A percentile compares a stretch with the other conserved stretches of the same genome.
Evolutionary conservation across 2,888 invertebrate genomes (phyloP).

Genomic region (Salpingus planirostris): DNA sequence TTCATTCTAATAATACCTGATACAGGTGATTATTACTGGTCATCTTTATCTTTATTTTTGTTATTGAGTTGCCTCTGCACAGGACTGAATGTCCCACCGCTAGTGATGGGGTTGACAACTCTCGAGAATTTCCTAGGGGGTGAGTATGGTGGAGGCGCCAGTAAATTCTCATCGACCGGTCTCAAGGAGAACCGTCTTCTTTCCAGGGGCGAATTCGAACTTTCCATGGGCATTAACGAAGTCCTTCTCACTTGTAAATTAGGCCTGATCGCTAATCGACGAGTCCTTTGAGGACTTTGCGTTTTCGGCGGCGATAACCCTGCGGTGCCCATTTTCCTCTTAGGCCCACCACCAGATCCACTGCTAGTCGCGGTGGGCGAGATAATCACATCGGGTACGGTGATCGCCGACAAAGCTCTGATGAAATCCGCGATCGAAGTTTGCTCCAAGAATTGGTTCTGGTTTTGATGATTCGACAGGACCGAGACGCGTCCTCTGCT

Average conservation of each 20-base stretch:
- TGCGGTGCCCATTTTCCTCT: conserved; percentile 47
- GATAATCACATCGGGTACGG: conserved; percentile 25
- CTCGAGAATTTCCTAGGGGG: conserved; percentile 10
- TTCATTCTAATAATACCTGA: conserved; percentile 6
- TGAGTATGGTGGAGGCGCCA: conserved; percentile 13
- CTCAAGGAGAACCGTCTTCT: conserved; percentile 27
- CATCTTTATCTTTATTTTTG: conserved; percentile 18
- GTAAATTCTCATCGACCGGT: conserved; percentile 25
- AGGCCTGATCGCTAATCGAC: conserved; percentile 20
- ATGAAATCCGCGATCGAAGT: conserved; percentile 77
- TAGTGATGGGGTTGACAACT: conserved; percentile 3
- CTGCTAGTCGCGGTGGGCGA: conserved; percentile 10
- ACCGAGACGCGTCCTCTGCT: conserved; percentile 25
- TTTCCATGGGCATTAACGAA: conserved; percentile 20
- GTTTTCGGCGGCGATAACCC: conserved; percentile 28
- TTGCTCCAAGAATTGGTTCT: conserved; percentile 62
- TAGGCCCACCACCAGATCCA: conserved; percentile 29
- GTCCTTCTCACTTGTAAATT: conserved; percentile 21
- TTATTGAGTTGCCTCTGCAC: conserved; percentile 22
- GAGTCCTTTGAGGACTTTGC: conserved; percentile 4
- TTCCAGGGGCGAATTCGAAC: conserved; percentile 3
- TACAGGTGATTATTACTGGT: conserved; percentile 6
- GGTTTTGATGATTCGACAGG: conserved; percentile 23
- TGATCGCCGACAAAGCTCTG: conserved; percentile 63
- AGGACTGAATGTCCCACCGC: conserved; percentile 13